Evolutionary conservation across 37 sponge, comb jelly and placozoan genomes (phyloP).

Genomic region (Oopsacas minuta): DNA sequence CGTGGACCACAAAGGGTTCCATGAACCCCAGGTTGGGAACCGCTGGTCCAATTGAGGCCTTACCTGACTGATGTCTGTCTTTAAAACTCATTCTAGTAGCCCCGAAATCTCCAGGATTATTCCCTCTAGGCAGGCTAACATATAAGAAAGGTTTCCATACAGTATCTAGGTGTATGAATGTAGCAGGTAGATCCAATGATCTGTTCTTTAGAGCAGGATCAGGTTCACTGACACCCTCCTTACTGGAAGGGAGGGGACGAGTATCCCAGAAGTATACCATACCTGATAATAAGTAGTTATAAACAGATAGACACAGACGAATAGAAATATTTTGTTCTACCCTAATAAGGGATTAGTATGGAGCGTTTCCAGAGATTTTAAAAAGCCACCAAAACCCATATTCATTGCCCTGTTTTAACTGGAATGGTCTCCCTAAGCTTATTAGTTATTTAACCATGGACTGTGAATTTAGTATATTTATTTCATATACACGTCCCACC

Average conservation of each 20-base stretch:
- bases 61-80: conserved; percentile 25
- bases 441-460: too few relatives aligned
- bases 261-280: conserved; percentile 82
- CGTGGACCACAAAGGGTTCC: too few relatives aligned
- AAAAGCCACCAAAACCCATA: too few relatives aligned
- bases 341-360: too few relatives aligned
- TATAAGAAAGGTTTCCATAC: conserved; percentile 73
- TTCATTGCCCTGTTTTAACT: too few relatives aligned
- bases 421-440: too few relatives aligned
- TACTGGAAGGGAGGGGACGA: conserved; percentile 30
- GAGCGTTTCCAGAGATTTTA: too few relatives aligned
- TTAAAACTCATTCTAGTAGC: conserved; percentile 42
- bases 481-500: too few relatives aligned
- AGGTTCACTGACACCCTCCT: conserved; percentile 28
- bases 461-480: too few relatives aligned
- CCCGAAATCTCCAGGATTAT: conserved; percentile 44
- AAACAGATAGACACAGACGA: too few relatives aligned
- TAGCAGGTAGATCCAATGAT: neutral
- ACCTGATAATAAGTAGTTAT: conserved; percentile 6
- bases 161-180: conserved; percentile 46
- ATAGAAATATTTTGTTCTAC: too few relatives aligned
- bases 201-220: neutral
- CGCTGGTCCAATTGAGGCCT: neutral
- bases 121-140: conserved; percentile 46
- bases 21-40: too few relatives aligned